Evolutionary conservation across 2,113 vertebrate genomes (phyloP).

Genomic region (Irena cyanogastra): DNA sequence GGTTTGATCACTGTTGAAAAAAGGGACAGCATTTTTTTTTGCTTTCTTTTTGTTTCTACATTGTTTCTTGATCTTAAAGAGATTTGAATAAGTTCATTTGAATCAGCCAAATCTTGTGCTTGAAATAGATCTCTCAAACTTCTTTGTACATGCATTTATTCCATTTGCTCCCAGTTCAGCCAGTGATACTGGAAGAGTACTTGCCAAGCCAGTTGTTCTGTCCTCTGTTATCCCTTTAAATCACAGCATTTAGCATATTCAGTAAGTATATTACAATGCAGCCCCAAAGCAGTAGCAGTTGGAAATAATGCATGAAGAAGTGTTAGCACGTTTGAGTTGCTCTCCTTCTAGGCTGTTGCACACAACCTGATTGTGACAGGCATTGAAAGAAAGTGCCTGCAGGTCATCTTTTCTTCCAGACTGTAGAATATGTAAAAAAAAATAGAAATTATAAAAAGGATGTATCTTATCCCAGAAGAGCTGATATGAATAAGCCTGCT

Average conservation of each 20-base stretch:
- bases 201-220: not conserved
- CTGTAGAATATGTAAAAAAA: slow-evolving; percentile 24
- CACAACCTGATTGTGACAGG: not conserved
- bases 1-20: slow-evolving; percentile 14
- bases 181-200: not conserved
- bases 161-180: slow-evolving; percentile 50
- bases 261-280: slow-evolving; percentile 24
- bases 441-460: not conserved
- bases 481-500: not conserved
- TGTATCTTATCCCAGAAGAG: not conserved
- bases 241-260: not conserved
- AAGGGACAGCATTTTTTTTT: not conserved
- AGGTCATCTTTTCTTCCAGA: slow-evolving; percentile 19
- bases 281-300: not conserved
- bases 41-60: slow-evolving; percentile 2
- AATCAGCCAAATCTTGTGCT: slow-evolving; percentile 33
- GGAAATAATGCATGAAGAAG: slow-evolving; percentile 14
- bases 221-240: slow-evolving; percentile 48
- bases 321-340: not conserved
- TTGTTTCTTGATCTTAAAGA: slow-evolving; percentile 43
- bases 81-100: slow-evolving; percentile 43
- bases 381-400: slow-evolving; percentile 47
- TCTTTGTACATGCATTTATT: slow-evolving; percentile 27
- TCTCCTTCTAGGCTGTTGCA: slow-evolving; percentile 1
- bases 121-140: slow-evolving; percentile 16